Percentiles rank a stretch among this genome's conserved stretches.
These are phyloP conservation scores for Sceliomorpha sp. DNA, from an alignment of 2,888 invertebrate species.

Conservation along the genomic window DNA sequence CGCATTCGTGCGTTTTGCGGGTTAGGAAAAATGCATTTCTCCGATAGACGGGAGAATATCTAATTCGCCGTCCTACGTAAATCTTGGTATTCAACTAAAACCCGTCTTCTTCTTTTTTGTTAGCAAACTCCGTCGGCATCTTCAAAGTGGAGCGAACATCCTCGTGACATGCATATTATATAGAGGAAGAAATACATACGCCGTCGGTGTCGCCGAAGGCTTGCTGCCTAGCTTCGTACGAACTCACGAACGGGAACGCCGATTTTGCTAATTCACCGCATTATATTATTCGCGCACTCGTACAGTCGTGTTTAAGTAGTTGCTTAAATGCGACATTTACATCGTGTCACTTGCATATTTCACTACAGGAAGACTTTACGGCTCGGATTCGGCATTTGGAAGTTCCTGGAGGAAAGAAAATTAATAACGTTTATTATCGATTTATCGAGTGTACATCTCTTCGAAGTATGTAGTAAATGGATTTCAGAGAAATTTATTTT, in stretches of 20 bases:
- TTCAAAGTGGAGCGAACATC: slow-evolving; percentile 47
- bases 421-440: no score
- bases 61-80: slow-evolving; percentile 37
- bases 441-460: no score
- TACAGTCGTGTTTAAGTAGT: slow-evolving; percentile 31
- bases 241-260: slow-evolving; percentile 31
- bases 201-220: slow-evolving; percentile 24
- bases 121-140: slow-evolving; percentile 35
- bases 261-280: slow-evolving; percentile 42
- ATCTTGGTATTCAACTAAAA: slow-evolving; percentile 49
- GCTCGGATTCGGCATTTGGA: no score
- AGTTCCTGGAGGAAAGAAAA: no score
- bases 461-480: no score
- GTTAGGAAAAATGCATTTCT: no score
- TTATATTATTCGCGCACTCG: slow-evolving; percentile 35
- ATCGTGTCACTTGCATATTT: slow-evolving; percentile 21
- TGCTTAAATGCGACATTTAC: slow-evolving; percentile 32
- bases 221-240: slow-evolving; percentile 8
- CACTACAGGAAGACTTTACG: no score
- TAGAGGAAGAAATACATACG: slow-evolving; percentile 43
- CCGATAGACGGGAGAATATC: no score
- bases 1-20: no score
- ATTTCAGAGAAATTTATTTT: no score
- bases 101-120: slow-evolving; percentile 46
- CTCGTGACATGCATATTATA: slow-evolving; percentile 55